Conservation (phyloP, 2,113 vertebrate species). For the Nasalis larvatus region DNA sequence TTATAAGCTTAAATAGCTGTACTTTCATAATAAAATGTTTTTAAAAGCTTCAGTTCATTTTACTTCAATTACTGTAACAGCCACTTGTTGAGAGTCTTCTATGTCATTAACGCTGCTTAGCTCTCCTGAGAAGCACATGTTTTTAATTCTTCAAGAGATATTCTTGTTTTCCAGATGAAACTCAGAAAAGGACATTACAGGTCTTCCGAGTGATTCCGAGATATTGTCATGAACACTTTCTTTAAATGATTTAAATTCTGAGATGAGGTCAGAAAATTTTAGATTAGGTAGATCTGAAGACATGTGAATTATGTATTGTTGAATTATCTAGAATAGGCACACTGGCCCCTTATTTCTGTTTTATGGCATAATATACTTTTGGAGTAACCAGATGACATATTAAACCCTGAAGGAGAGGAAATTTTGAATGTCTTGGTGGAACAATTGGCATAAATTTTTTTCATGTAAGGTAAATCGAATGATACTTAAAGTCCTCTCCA, state of each 20-base stretch:
- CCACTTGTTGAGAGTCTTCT: background rate
- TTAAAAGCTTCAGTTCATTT: background rate
- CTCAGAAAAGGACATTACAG: background rate
- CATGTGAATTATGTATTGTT: background rate
- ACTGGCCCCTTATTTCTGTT: background rate
- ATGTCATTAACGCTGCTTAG: background rate
- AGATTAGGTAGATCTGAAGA: background rate
- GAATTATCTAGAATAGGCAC: background rate
- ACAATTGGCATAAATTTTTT: background rate
- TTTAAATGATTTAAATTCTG: background rate
- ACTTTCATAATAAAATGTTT: background rate
- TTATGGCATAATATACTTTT: background rate
- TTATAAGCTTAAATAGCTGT: background rate
- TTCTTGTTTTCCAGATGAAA: background rate
- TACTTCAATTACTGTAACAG: background rate
- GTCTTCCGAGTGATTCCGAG: background rate
- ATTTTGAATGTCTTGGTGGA: background rate
- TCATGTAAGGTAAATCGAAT: background rate
- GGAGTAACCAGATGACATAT: background rate
- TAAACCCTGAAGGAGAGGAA: background rate
- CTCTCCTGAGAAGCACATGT: background rate
- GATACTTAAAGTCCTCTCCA: background rate
- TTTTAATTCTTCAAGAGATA: background rate
- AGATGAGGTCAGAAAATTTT: background rate
- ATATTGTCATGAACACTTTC: background rate